Percentiles rank a stretch among this genome's conserved stretches.
These are phyloP conservation scores for Cosmopolites sordidus DNA, from an alignment of 2,888 invertebrate genomes.

Conservation along the genomic window DNA sequence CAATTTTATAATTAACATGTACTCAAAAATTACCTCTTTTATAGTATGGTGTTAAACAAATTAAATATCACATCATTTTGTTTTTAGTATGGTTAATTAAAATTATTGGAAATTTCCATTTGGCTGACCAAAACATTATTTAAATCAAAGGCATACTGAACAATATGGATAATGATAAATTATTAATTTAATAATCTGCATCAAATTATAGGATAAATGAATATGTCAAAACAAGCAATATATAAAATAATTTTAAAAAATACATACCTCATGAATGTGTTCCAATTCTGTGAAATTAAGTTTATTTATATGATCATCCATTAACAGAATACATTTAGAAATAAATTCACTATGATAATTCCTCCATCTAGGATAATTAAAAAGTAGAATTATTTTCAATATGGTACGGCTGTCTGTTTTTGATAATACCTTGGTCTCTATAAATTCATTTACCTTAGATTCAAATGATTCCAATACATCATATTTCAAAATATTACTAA, in stretches of 20 bases:
- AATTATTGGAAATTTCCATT: too few species aligned
- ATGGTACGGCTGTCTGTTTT: slow-evolving; percentile 34
- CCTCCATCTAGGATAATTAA: slow-evolving; percentile 52
- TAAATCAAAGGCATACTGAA: too few species aligned
- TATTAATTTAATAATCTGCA: too few species aligned
- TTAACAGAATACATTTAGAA: slow-evolving; percentile 43
- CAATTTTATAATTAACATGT: too few species aligned
- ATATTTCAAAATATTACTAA: slow-evolving; percentile 44
- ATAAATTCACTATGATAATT: slow-evolving; percentile 42
- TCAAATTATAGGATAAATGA: too few species aligned
- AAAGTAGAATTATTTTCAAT: slow-evolving; percentile 44
- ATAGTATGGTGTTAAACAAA: too few species aligned
- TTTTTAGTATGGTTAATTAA: too few species aligned
- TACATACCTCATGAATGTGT: slow-evolving; percentile 43
- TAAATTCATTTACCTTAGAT: slow-evolving; percentile 40
- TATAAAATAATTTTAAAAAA: neutral
- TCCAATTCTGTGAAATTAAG: slow-evolving; percentile 47
- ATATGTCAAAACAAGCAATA: slow-evolving; percentile 2
- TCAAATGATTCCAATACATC: slow-evolving; percentile 46
- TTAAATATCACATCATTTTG: too few species aligned
- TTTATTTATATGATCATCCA: slow-evolving; percentile 43
- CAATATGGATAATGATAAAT: too few species aligned
- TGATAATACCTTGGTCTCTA: slow-evolving; percentile 40
- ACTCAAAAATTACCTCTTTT: too few species aligned
- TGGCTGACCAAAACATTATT: too few species aligned